phyloP scores from a whole-genome alignment of 2,888 invertebrate species.

The Drosophila melanosoma region DNA sequence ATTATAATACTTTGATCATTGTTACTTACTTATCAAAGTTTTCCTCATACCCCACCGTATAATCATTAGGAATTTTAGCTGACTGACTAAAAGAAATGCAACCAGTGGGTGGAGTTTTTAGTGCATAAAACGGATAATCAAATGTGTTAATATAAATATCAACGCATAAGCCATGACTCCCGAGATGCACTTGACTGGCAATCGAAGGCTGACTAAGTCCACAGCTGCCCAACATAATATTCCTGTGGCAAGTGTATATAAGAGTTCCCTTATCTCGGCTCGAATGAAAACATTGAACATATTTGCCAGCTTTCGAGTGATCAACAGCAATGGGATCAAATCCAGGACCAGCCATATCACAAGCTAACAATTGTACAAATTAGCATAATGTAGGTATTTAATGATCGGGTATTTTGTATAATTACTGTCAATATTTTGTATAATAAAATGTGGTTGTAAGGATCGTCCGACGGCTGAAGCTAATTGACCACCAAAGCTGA shows the following conservation, averaged over 20 bases:
- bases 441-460: slow-evolving; percentile 60
- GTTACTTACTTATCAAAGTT: slow-evolving; percentile 65
- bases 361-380: slow-evolving; percentile 66
- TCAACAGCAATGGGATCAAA: slow-evolving; percentile 79
- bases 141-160: slow-evolving; percentile 83
- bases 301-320: slow-evolving; percentile 80
- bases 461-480: slow-evolving; percentile 80
- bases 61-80: slow-evolving; percentile 74
- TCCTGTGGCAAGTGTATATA: slow-evolving; percentile 82
- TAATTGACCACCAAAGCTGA: slow-evolving; percentile 84
- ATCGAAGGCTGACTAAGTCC: slow-evolving; percentile 82
- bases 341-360: slow-evolving; percentile 84
- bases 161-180: slow-evolving; percentile 83
- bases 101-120: slow-evolving; percentile 61
- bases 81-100: slow-evolving; percentile 71
- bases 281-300: slow-evolving; percentile 83
- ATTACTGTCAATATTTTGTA: slow-evolving; percentile 83
- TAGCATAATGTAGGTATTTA: not conserved
- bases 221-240: slow-evolving; percentile 83
- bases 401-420: not conserved
- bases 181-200: slow-evolving; percentile 74
- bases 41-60: slow-evolving; percentile 83
- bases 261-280: slow-evolving; percentile 83
- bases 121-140: slow-evolving; percentile 82
- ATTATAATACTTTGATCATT: not conserved